Evolutionary conservation across 2,888 invertebrate species (phyloP), one percentile per base, ranked within the genome.

Genomic region (Incurvaria masculella): DNA sequence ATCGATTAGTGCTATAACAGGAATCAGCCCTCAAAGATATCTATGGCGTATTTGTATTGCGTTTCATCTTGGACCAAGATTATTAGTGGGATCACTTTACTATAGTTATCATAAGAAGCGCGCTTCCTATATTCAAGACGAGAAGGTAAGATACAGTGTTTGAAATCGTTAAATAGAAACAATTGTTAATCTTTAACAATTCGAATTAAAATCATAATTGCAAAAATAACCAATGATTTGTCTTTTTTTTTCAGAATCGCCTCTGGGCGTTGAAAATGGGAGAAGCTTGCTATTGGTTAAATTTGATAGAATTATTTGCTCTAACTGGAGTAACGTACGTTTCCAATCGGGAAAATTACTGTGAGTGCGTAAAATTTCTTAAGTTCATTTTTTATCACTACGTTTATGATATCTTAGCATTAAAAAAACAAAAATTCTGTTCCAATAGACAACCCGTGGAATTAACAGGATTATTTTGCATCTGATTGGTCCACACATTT

Each of bases 1-100:
- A 62, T 94, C 94, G 60, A 94, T 95, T 79, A 95, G 94, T 82
- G 93, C 96, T 56, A 92, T 96, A 68, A 96, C 95, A 52, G 95
- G 95, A 46, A 87, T 95, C 57, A 91, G 91, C 63, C 95, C 96
- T 21, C 94, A 95, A 72, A 82, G 91, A 60, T 95, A 96, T 73
- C 79, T 95, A 59, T 96, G 96, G 95, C 84, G 95, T 61, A 87
- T 93, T 62, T 90, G 91, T 68, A 89, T 95, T 62, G 95, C 94
- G 54, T 84, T 95, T 61, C 95, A 95, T 65, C 86, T 94, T 66
- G 91, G 94, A 62, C 96, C 96, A 60, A 86, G 95, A 64, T 82
- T 94, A 67, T 84, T 94, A 60, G 90, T 95, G 65, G 92, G 94
- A 53, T 87, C 89, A 57, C 86, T 95, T 58, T 92, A 94, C 72